phyloP scores from a whole-genome alignment of 2,113 vertebrate genomes.

The Atherinomorus stipes region DNA sequence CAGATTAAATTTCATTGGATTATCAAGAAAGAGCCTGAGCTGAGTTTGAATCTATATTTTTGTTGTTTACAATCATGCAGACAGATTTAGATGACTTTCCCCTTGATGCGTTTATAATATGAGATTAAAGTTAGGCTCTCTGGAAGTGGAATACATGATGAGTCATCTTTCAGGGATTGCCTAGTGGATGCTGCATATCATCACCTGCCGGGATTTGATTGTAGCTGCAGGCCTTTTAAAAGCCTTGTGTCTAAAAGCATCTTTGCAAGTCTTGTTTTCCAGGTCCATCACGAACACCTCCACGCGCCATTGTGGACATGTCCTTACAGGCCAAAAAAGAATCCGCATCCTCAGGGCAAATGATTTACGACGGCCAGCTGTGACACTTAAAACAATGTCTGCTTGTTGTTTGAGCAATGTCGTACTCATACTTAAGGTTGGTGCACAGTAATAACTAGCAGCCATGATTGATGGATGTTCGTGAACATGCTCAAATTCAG shows the following conservation, averaged over 20 bases:
- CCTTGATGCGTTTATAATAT: neutral
- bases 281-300: neutral
- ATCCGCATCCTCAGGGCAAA: constrained; percentile 35
- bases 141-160: neutral
- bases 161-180: neutral
- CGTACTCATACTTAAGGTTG: constrained; percentile 2
- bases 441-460: constrained; percentile 2
- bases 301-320: constrained; percentile 12
- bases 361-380: constrained; percentile 46
- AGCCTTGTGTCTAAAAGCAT: neutral
- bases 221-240: neutral
- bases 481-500: neutral
- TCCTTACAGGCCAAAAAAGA: constrained; percentile 29
- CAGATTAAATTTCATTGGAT: too few relatives aligned
- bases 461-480: constrained; percentile 2
- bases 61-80: neutral
- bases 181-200: neutral
- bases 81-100: neutral
- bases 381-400: constrained; percentile 26
- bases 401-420: neutral
- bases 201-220: neutral
- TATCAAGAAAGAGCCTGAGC: neutral
- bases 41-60: neutral
- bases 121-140: too few relatives aligned
- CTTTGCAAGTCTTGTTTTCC: too few relatives aligned